phyloP scores from a whole-genome alignment of 2,113 vertebrate species.

The Triplophysa rosa region DNA sequence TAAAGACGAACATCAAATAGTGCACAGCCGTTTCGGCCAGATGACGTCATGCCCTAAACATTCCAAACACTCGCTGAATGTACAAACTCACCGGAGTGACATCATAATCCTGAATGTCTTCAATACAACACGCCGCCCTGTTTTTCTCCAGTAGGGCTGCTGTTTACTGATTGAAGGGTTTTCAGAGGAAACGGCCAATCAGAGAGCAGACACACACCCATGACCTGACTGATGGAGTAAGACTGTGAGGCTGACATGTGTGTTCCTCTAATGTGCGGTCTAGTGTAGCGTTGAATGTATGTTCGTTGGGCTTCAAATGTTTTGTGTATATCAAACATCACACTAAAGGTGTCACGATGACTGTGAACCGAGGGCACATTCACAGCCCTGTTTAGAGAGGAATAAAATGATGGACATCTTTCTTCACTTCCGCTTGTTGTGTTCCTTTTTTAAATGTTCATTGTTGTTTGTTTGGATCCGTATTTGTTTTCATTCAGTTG shows the following conservation, averaged over 20 bases:
- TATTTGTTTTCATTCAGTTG: not conserved
- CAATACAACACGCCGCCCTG: not conserved
- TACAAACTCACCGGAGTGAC: conserved; percentile 11
- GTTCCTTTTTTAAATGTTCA: not conserved
- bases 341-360: conserved; percentile 57
- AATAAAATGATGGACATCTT: conserved; percentile 44
- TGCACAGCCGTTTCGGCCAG: not conserved
- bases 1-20: not conserved
- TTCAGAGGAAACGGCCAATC: conserved; percentile 18
- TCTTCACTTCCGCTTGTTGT: not conserved
- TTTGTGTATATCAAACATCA: conserved; percentile 59
- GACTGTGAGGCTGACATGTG: not conserved
- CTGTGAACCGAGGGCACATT: conserved; percentile 6
- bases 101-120: not conserved
- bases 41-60: not conserved
- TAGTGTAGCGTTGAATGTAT: conserved; percentile 61
- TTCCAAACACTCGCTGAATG: conserved; percentile 29
- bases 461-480: not conserved
- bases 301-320: conserved; percentile 34
- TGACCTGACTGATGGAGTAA: not conserved
- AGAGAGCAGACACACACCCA: conserved; percentile 1
- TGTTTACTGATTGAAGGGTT: conserved; percentile 11
- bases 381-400: conserved; percentile 16
- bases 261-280: conserved; percentile 38
- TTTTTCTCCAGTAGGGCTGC: not conserved